phyloP scores from a whole-genome alignment of 2,113 vertebrate genomes.

The Hydrolagus affinis region DNA sequence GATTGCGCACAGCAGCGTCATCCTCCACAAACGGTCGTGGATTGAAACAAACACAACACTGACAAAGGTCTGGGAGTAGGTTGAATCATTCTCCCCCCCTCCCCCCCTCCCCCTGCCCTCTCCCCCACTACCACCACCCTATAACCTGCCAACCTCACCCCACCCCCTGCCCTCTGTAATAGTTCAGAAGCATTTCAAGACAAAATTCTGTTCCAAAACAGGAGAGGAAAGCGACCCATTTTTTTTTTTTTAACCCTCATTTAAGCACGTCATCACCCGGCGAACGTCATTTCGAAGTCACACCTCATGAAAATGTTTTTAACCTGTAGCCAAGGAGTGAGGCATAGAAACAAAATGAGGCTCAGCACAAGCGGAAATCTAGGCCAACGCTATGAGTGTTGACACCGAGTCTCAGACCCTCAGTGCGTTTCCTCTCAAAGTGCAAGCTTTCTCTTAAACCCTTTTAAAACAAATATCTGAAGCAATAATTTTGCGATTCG shows the following conservation, averaged over 20 bases:
- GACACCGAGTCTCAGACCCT: background rate
- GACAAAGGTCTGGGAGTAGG: background rate
- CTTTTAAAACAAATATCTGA: slow-evolving; percentile 4
- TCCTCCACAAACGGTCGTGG: too few species aligned
- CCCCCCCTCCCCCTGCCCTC: too few species aligned
- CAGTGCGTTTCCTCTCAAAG: background rate
- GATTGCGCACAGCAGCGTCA: too few species aligned
- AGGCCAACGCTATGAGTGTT: background rate
- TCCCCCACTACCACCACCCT: too few species aligned
- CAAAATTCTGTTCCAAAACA: background rate
- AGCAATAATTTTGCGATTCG: slow-evolving; percentile 4
- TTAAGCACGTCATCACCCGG: too few species aligned
- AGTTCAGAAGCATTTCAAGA: too few species aligned
- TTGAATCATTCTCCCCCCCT: background rate
- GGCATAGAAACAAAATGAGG: background rate
- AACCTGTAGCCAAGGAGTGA: background rate
- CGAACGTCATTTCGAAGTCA: background rate
- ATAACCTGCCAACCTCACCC: too few species aligned
- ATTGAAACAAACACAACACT: background rate
- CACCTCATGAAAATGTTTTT: background rate
- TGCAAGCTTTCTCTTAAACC: background rate
- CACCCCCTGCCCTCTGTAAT: too few species aligned
- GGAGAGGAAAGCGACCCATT: background rate
- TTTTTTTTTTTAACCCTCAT: background rate
- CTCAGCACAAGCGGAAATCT: background rate